A percentile compares a stretch with the other conserved stretches of the same genome.
Conservation (phyloP, 2,113 vertebrate species). For the Tenrec ecaudatus region DNA sequence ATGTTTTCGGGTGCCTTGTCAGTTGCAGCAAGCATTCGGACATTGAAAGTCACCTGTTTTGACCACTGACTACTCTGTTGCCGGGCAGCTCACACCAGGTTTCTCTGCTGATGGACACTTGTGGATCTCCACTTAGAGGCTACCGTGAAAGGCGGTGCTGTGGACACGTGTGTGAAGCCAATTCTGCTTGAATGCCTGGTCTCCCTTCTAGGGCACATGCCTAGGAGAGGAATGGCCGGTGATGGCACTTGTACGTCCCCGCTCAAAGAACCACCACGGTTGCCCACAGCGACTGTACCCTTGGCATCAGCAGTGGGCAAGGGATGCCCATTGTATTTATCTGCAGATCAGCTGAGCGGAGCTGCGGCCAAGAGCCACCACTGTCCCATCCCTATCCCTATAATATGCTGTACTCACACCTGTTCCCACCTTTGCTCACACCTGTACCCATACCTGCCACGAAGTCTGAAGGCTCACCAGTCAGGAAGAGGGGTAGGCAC, state of each 20-base stretch:
- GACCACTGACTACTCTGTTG: too few relatives aligned
- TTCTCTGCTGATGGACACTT: too few relatives aligned
- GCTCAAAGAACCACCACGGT: background rate
- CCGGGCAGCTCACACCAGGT: too few relatives aligned
- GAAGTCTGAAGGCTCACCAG: too few relatives aligned
- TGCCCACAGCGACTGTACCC: background rate
- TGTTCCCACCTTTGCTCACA: background rate
- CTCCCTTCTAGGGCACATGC: background rate
- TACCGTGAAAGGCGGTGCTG: background rate
- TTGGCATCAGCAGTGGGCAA: background rate
- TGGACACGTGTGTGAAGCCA: background rate
- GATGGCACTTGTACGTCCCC: background rate
- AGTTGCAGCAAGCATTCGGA: too few relatives aligned
- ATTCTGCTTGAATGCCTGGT: background rate
- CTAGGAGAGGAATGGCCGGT: background rate
- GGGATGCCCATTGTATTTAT: fast-evolving
- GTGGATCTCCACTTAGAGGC: background rate
- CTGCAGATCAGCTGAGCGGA: fast-evolving
- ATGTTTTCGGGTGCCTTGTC: too few relatives aligned
- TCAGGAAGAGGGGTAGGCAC: too few relatives aligned
- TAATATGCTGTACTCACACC: background rate
- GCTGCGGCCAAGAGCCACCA: background rate
- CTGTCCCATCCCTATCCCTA: background rate
- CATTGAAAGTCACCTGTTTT: too few relatives aligned
- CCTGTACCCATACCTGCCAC: background rate